Evolutionary conservation across 35 echinoderm and acorn worm genomes (phyloP).

Genomic region (Lytechinus pictus): DNA sequence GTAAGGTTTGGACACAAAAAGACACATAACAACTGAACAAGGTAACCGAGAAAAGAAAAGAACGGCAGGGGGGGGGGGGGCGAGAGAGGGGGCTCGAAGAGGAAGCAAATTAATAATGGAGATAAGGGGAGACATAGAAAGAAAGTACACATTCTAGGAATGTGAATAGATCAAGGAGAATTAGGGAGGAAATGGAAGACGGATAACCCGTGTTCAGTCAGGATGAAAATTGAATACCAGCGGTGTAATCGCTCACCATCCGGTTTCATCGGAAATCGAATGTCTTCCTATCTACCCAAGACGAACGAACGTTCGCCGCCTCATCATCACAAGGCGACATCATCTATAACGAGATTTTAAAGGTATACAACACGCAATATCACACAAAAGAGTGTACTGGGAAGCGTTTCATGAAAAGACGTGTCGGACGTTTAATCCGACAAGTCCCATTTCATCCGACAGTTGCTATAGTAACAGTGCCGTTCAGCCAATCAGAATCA

Average conservation of each 20-base stretch:
- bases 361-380: not conserved
- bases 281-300: not conserved
- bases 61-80: not conserved
- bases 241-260: not conserved
- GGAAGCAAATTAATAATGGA: not conserved
- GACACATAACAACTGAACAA: too few species aligned
- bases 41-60: not conserved
- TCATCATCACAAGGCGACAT: not conserved
- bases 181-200: not conserved
- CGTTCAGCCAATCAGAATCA: too few species aligned
- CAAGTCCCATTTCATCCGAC: too few species aligned
- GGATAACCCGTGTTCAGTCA: not conserved
- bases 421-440: too few species aligned
- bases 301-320: not conserved
- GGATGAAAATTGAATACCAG: not conserved
- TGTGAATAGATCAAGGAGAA: not conserved
- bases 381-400: too few species aligned
- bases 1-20: not conserved
- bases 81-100: not conserved
- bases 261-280: conserved; percentile 8
- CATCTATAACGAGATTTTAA: not conserved
- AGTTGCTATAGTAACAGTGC: too few species aligned
- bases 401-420: too few species aligned
- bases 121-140: not conserved
- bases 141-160: not conserved